phyloP scores from a whole-genome alignment of 2,113 vertebrate species.

The Hippolais icterina region DNA sequence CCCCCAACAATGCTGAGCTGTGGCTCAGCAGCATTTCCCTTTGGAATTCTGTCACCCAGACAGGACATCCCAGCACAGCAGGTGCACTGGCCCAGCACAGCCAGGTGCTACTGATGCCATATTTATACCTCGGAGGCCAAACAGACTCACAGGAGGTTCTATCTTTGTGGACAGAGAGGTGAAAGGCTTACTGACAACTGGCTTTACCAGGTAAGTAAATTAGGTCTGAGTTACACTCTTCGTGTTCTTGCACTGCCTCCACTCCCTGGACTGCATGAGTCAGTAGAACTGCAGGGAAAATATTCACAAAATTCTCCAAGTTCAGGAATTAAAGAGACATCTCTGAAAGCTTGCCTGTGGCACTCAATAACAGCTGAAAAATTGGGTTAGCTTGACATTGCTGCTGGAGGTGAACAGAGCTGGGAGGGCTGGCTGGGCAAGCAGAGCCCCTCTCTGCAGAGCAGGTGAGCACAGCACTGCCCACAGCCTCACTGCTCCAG shows the following conservation, averaged over 20 bases:
- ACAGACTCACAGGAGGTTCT: background rate
- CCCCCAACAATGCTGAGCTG: rapidly evolving
- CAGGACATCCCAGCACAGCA: background rate
- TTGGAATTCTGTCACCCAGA: background rate
- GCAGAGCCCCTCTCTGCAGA: background rate
- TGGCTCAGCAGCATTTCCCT: background rate
- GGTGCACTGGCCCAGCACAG: background rate
- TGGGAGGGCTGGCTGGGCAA: background rate
- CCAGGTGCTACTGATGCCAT: background rate
- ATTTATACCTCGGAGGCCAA: constrained; percentile 14
- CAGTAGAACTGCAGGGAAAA: constrained; percentile 47
- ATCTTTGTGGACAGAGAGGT: background rate
- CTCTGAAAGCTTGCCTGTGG: constrained; percentile 19
- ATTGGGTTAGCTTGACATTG: constrained; percentile 53
- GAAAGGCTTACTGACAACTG: background rate
- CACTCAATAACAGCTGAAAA: constrained; percentile 39
- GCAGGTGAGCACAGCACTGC: background rate
- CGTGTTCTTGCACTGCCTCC: background rate
- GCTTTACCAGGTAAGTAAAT: background rate
- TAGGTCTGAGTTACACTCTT: background rate
- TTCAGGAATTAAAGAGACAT: constrained; percentile 57
- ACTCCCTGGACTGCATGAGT: background rate
- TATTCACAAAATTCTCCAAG: constrained; percentile 20
- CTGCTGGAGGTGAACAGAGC: constrained; percentile 19
- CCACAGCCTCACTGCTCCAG: background rate